Evolutionary conservation across 2,797 vertebrate genomes (phyloP).

Genomic region (Garrulus glandarius): DNA sequence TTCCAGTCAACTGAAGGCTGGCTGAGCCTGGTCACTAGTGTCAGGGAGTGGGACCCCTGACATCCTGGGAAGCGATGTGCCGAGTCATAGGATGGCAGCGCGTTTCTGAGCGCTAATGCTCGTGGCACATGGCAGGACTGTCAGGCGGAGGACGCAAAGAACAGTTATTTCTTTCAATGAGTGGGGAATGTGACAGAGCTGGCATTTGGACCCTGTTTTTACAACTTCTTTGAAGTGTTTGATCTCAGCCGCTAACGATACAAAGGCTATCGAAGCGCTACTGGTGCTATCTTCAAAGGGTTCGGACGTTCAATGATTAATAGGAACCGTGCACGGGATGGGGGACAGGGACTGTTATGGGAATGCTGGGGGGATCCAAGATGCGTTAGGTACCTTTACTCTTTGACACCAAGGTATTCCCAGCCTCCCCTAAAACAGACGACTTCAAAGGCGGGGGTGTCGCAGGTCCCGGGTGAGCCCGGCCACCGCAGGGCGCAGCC

Average conservation of each 20-base stretch:
- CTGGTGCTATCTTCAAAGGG: slow-evolving; percentile 50
- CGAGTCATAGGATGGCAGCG: slow-evolving; percentile 11
- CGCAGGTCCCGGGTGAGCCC: slow-evolving; percentile 39
- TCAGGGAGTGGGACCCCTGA: background rate
- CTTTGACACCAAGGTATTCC: background rate
- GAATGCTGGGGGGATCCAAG: background rate
- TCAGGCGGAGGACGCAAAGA: background rate
- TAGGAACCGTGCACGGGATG: background rate
- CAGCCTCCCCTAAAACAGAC: background rate
- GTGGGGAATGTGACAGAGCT: background rate
- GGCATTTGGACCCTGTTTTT: slow-evolving; percentile 26
- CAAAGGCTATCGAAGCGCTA: background rate
- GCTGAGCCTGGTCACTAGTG: background rate
- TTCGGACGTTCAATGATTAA: slow-evolving; percentile 29
- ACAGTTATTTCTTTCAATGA: background rate
- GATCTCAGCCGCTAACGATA: background rate
- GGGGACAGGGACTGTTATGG: background rate
- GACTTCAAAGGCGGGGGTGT: background rate
- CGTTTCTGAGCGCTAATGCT: background rate
- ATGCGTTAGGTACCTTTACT: background rate
- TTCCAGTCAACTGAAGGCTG: background rate
- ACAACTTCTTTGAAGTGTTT: slow-evolving; percentile 60
- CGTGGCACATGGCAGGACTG: background rate
- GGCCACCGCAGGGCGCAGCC: background rate
- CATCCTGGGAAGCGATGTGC: background rate